Evolutionary conservation across 2,888 invertebrate genomes (phyloP).

Genomic region (Anoplius nigerrimus): DNA sequence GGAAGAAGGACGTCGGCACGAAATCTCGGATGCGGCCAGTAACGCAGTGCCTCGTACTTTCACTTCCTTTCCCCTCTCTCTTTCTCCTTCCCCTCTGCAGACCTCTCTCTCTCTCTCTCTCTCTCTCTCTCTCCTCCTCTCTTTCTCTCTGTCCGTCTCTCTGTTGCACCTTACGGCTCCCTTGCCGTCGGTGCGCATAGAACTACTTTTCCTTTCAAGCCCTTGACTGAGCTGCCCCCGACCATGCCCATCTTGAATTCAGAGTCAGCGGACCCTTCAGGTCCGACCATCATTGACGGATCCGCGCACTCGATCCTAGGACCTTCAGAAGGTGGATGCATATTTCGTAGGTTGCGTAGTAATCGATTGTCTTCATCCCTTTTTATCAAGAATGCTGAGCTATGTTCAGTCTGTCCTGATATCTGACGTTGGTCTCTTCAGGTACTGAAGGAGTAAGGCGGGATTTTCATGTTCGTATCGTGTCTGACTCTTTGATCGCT

Average conservation of each 20-base stretch:
- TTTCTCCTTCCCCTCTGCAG: constrained; percentile 30
- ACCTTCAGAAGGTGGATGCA: too few relatives aligned
- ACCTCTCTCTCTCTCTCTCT: constrained; percentile 22
- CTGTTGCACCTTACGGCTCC: constrained; percentile 1
- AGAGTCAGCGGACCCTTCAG: constrained; percentile 24
- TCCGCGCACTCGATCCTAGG: too few relatives aligned
- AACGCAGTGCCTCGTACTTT: constrained; percentile 67
- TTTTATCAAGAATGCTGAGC: too few relatives aligned
- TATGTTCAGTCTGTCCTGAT: too few relatives aligned
- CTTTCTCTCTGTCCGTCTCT: constrained; percentile 24
- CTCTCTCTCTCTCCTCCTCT: constrained; percentile 8
- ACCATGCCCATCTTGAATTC: constrained; percentile 65
- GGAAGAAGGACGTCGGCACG: constrained; percentile 47
- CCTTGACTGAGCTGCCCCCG: constrained; percentile 58
- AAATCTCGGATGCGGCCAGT: constrained; percentile 66
- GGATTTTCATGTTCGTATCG: too few relatives aligned
- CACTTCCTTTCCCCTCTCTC: constrained; percentile 71
- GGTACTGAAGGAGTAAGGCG: too few relatives aligned
- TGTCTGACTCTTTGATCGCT: too few relatives aligned
- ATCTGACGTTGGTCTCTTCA: too few relatives aligned
- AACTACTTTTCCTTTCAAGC: constrained; percentile 70
- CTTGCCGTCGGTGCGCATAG: constrained; percentile 45
- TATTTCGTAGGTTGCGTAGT: too few relatives aligned
- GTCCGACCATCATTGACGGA: too few relatives aligned
- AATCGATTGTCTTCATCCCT: too few relatives aligned